Conservation (phyloP, 1,140 invertebrate species). For the Watersipora subatra region DNA sequence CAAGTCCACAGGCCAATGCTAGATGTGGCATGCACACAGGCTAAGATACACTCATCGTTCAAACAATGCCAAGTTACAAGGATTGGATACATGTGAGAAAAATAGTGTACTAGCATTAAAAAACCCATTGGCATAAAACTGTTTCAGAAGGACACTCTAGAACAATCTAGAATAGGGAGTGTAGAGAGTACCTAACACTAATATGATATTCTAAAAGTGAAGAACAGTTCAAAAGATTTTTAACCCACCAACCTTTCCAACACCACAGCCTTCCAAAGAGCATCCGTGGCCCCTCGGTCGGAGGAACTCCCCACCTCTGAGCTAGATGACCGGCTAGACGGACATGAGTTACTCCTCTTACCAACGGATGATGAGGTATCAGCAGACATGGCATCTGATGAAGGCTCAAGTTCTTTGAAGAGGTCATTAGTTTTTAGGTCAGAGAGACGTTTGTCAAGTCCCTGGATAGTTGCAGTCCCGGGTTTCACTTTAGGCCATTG, state of each 20-base stretch:
- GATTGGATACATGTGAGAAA: no score
- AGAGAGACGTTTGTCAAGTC: neutral
- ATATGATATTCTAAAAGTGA: neutral
- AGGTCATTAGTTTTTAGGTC: neutral
- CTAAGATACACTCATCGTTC: no score
- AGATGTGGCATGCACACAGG: no score
- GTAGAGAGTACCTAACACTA: neutral
- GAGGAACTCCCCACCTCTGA: neutral
- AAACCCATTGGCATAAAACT: no score
- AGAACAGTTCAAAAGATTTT: no score
- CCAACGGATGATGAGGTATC: no score
- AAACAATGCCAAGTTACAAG: no score
- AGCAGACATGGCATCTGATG: neutral
- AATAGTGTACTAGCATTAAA: no score
- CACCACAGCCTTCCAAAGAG: neutral
- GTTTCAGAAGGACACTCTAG: neutral
- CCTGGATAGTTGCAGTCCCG: neutral
- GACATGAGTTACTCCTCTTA: neutral
- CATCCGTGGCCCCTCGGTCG: neutral
- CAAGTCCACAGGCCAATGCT: no score
- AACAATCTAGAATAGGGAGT: neutral
- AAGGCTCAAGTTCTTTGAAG: neutral
- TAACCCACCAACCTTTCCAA: neutral
- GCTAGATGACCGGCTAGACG: neutral
- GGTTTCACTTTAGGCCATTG: neutral